Evolutionary conservation across 2,797 vertebrate genomes (phyloP).

Genomic region (Malurus leucopterus): DNA sequence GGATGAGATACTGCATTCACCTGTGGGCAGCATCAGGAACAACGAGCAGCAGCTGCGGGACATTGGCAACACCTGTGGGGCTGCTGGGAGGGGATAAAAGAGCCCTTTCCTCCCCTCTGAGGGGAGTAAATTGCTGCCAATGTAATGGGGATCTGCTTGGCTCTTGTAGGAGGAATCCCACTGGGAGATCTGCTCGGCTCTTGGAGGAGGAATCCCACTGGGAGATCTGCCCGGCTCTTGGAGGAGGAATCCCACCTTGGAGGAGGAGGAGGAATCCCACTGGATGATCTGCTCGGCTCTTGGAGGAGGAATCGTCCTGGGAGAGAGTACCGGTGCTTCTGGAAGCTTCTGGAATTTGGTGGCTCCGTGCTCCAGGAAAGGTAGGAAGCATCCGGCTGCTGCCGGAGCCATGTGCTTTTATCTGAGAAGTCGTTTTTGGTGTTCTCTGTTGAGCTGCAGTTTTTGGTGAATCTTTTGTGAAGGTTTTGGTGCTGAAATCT

Average conservation of each 20-base stretch:
- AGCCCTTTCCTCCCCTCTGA: no score
- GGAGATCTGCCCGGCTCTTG: rapidly evolving
- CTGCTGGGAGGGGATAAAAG: no score
- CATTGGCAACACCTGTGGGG: rapidly evolving
- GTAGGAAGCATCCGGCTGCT: rapidly evolving
- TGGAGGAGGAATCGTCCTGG: rapidly evolving
- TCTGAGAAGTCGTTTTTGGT: rapidly evolving
- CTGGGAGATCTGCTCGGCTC: rapidly evolving
- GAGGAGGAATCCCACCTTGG: no score
- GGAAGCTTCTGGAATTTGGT: no score
- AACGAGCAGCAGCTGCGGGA: rapidly evolving
- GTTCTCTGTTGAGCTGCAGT: rapidly evolving
- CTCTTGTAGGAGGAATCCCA: rapidly evolving
- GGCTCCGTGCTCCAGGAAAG: rapidly evolving
- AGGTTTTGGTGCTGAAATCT: rapidly evolving
- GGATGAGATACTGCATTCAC: rapidly evolving
- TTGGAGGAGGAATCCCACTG: rapidly evolving
- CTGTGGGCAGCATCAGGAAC: rapidly evolving
- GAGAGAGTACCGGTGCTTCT: rapidly evolving
- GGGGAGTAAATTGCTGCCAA: no score
- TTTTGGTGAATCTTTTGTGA: rapidly evolving
- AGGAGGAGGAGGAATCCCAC: no score
- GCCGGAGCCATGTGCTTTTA: rapidly evolving
- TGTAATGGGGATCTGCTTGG: no score
- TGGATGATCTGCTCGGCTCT: no score